phyloP scores from a whole-genome alignment of 2,113 vertebrate species.

The Clarias batrachus region DNA sequence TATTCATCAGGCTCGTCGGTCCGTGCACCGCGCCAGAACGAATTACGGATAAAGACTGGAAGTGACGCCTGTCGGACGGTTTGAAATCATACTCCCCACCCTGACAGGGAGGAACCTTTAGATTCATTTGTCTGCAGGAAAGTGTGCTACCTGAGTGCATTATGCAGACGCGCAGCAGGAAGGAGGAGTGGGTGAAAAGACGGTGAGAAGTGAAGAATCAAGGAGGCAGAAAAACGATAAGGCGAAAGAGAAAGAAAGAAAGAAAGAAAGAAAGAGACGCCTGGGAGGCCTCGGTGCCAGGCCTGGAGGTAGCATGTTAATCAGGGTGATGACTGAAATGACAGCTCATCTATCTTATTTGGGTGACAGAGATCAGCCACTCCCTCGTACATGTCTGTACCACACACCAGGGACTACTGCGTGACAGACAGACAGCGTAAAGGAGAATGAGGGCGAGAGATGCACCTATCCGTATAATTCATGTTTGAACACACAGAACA shows the following conservation, averaged over 20 bases:
- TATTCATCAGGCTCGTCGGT: conserved; percentile 48
- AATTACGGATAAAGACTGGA: conserved; percentile 55
- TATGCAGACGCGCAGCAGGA: conserved; percentile 40
- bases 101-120: conserved; percentile 44
- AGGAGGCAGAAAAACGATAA: conserved; percentile 16
- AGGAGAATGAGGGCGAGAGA: background rate
- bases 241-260: conserved; percentile 25
- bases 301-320: conserved; percentile 56
- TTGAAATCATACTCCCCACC: conserved; percentile 53
- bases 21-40: conserved; percentile 32
- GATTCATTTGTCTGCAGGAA: conserved; percentile 49
- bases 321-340: conserved; percentile 60
- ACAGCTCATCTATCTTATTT: conserved; percentile 61
- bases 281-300: conserved; percentile 34
- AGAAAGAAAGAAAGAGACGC: conserved; percentile 25
- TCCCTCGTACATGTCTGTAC: conserved; percentile 23
- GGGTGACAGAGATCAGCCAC: conserved; percentile 44
- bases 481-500: background rate
- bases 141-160: conserved; percentile 39
- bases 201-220: conserved; percentile 27
- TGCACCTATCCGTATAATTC: background rate
- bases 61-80: conserved; percentile 51
- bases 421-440: background rate
- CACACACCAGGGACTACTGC: conserved; percentile 14
- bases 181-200: conserved; percentile 16